These are phyloP conservation scores for Scarus forsteni DNA, from an alignment of 2,797 vertebrate genomes.

Conservation along the genomic window DNA sequence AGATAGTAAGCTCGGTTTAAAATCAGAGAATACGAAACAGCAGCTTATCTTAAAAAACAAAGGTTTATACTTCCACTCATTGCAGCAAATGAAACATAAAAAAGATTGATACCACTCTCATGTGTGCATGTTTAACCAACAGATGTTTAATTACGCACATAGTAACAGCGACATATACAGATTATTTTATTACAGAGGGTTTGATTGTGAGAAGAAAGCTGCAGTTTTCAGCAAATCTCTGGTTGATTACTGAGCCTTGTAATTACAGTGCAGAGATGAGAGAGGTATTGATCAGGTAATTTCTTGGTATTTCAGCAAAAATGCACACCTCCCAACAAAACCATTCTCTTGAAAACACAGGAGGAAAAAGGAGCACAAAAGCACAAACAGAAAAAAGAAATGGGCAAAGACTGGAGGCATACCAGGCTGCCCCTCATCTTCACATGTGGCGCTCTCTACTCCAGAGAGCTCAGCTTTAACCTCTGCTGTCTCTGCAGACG, in stretches of 20 bases:
- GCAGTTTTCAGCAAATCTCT: neutral
- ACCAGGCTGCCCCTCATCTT: conserved; percentile 66
- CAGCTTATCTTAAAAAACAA: neutral
- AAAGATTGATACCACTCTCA: neutral
- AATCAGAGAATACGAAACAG: neutral
- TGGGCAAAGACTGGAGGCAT: conserved; percentile 11
- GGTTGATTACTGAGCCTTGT: neutral
- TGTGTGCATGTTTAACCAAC: neutral
- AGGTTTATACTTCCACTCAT: neutral
- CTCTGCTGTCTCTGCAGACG: conserved; percentile 31
- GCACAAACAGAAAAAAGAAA: conserved; percentile 35
- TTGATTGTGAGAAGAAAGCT: no score
- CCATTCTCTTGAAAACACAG: neutral
- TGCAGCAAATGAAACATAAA: neutral
- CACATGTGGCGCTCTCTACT: conserved; percentile 30
- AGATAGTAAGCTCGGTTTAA: neutral
- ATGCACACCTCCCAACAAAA: neutral
- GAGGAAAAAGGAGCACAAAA: neutral
- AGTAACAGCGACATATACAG: neutral
- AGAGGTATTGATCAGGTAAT: neutral
- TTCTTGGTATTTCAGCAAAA: neutral
- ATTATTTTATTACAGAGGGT: no score
- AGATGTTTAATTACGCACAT: neutral
- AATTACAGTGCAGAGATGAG: neutral
- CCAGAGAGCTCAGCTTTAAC: conserved; percentile 49